phyloP scores from a whole-genome alignment of 2,797 vertebrate species.

The Monodelphis domestica region DNA sequence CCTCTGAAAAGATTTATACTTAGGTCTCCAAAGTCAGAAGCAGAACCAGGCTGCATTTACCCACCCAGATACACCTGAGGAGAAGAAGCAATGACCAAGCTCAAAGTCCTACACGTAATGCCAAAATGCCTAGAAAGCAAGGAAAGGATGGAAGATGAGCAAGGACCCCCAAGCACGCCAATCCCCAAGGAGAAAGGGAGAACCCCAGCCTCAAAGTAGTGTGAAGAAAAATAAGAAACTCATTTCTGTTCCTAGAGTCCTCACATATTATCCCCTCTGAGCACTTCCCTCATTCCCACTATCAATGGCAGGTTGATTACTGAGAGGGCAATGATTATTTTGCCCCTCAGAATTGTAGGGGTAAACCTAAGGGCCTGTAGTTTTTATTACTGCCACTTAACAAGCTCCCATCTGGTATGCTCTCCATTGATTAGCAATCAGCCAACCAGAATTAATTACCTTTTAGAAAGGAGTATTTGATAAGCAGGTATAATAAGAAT shows the following conservation, averaged over 20 bases:
- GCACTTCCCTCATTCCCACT: not conserved
- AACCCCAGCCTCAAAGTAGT: not conserved
- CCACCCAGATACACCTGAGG: conserved; percentile 67
- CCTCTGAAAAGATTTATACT: conserved; percentile 80
- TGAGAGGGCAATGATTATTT: not conserved
- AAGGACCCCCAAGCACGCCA: not conserved
- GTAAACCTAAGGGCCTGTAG: not conserved
- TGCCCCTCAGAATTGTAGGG: not conserved
- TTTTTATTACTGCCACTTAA: not conserved
- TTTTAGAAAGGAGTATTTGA: not conserved
- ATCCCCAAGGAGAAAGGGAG: not conserved
- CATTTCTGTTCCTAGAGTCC: not conserved
- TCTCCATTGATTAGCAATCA: conserved; percentile 6
- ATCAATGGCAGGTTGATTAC: not conserved
- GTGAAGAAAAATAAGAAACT: not conserved
- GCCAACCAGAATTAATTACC: conserved; percentile 3
- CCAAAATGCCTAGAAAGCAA: conserved; percentile 62
- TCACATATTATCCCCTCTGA: not conserved
- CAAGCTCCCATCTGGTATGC: not conserved
- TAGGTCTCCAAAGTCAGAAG: conserved; percentile 74
- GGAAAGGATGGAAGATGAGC: conserved; percentile 47
- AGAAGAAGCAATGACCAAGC: conserved; percentile 70
- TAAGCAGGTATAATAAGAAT: not conserved
- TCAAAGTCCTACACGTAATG: conserved; percentile 69
- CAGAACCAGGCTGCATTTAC: conserved; percentile 68